A percentile compares a stretch with the other conserved stretches of the same genome.
Evolutionary conservation across 2,113 vertebrate species (phyloP).

Genomic region (Ahaetulla prasina): DNA sequence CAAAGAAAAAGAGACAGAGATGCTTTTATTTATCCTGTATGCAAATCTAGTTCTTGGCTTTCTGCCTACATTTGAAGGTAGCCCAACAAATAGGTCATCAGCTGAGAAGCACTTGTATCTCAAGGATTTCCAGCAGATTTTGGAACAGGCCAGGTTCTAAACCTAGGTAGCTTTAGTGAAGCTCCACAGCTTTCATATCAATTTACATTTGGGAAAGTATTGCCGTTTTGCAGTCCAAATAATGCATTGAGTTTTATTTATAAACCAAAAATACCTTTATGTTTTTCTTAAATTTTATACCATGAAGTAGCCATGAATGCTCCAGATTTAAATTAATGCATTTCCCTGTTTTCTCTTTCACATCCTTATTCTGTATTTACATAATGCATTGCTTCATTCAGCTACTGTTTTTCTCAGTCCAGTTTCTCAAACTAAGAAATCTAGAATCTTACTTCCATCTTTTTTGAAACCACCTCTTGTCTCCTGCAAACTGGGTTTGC

Average conservation of each 20-base stretch:
- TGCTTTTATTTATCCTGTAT: neutral
- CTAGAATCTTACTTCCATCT: neutral
- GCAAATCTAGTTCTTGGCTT: neutral
- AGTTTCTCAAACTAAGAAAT: neutral
- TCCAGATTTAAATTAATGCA: neutral
- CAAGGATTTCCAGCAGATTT: neutral
- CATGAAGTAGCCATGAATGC: neutral
- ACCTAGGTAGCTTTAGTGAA: neutral
- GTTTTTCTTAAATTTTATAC: neutral
- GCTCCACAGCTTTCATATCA: neutral
- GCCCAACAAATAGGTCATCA: constrained; percentile 2
- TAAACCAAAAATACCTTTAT: neutral
- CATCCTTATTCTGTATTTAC: neutral
- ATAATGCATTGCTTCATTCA: neutral
- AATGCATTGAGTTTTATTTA: neutral
- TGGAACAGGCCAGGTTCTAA: neutral
- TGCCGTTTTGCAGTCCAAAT: neutral
- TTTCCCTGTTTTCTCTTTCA: neutral
- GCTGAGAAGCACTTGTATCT: neutral
- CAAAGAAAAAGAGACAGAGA: neutral
- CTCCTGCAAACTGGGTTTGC: neutral
- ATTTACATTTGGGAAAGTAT: neutral
- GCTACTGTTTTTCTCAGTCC: neutral
- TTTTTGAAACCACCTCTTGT: neutral
- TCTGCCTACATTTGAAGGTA: constrained; percentile 17